Percentiles rank a stretch among this genome's conserved stretches.
Evolutionary conservation across 2,113 vertebrate species (phyloP).

Genomic region (Dascyllus trimaculatus): DNA sequence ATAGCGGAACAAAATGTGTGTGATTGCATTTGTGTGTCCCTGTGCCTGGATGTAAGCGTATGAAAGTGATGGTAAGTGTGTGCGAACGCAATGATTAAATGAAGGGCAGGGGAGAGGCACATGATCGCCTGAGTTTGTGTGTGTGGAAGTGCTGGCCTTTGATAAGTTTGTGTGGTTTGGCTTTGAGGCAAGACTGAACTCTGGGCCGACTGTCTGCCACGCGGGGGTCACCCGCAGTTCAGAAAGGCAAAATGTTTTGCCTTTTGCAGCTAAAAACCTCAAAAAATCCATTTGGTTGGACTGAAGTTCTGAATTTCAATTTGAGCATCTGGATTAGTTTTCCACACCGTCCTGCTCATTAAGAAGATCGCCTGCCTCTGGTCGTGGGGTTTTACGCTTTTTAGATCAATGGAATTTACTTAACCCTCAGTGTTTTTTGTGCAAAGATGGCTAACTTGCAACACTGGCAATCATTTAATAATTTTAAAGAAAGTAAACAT

Average conservation of each 20-base stretch:
- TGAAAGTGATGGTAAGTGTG: slow-evolving; percentile 38
- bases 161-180: slow-evolving; percentile 39
- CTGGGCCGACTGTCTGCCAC: slow-evolving; percentile 37
- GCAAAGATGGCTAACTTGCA: not conserved
- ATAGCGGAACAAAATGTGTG: not conserved
- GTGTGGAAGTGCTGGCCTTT: slow-evolving; percentile 2
- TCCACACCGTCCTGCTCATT: slow-evolving; percentile 31
- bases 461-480: slow-evolving; percentile 14
- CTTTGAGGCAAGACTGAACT: slow-evolving; percentile 43
- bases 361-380: slow-evolving; percentile 19
- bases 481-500: not conserved
- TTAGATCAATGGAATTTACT: slow-evolving; percentile 35
- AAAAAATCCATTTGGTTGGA: slow-evolving; percentile 21
- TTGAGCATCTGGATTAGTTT: slow-evolving; percentile 60
- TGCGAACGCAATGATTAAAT: slow-evolving; percentile 16
- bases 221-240: slow-evolving; percentile 55
- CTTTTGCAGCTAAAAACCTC: slow-evolving; percentile 27
- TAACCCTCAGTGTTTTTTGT: not conserved
- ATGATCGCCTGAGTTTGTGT: slow-evolving; percentile 32
- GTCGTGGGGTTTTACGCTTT: slow-evolving; percentile 25
- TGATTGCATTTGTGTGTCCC: slow-evolving; percentile 4
- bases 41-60: slow-evolving; percentile 11
- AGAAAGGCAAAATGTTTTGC: slow-evolving; percentile 37
- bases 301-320: slow-evolving; percentile 25
- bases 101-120: slow-evolving; percentile 15